Percentiles rank a stretch among this genome's conserved stretches.
Conservation (phyloP, 2,113 vertebrate species). For the Ceuthmochares aereus region DNA sequence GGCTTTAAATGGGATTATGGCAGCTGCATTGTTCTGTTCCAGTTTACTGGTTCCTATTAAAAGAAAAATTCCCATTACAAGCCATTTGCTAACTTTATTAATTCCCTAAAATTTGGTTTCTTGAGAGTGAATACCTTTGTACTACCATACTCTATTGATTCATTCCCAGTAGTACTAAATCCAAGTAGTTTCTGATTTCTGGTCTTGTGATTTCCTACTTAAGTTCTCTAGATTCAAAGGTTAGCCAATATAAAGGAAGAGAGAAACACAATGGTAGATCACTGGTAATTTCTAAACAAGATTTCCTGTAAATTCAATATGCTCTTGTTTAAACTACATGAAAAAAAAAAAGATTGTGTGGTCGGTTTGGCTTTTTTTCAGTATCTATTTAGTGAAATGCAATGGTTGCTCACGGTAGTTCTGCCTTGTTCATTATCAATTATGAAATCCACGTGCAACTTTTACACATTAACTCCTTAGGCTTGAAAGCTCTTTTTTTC, state of each 20-base stretch:
- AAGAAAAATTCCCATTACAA: neutral
- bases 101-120: neutral
- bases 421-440: neutral
- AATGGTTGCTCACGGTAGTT: neutral
- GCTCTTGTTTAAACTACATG: neutral
- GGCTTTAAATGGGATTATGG: neutral
- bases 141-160: neutral
- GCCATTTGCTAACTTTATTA: neutral
- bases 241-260: neutral
- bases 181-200: neutral
- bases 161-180: neutral
- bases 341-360: fast-evolving
- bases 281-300: neutral
- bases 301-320: neutral
- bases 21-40: neutral
- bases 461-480: neutral
- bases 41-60: neutral
- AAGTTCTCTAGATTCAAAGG: neutral
- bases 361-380: neutral
- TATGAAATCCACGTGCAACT: neutral
- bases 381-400: neutral
- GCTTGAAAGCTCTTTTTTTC: neutral
- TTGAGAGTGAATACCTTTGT: neutral
- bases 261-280: neutral
- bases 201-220: neutral